Percentiles rank a stretch among this genome's conserved stretches.
Evolutionary conservation across 2,797 vertebrate genomes (phyloP).

Genomic region (Schizopygopsis pylzovi): DNA sequence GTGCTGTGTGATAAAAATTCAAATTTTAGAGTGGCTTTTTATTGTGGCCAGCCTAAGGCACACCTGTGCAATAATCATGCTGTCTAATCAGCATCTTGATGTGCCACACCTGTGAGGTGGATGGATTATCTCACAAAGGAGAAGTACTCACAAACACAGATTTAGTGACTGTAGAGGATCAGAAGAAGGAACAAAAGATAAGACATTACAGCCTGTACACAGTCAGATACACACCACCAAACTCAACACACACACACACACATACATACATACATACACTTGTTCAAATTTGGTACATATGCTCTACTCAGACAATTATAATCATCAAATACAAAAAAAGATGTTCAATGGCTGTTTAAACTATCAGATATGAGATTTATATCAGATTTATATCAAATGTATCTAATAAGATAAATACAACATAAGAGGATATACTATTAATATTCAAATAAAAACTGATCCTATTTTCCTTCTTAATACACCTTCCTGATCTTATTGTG

Average conservation of each 20-base stretch:
- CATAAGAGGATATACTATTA: not conserved
- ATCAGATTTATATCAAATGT: no score
- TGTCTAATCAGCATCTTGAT: no score
- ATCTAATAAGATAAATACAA: not conserved
- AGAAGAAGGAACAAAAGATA: conserved; percentile 6
- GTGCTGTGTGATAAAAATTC: no score
- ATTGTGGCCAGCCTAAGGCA: no score
- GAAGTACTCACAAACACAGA: no score
- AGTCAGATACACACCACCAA: conserved; percentile 3
- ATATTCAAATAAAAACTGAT: not conserved
- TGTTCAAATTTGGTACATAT: not conserved
- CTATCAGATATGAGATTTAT: no score
- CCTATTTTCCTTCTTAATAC: not conserved
- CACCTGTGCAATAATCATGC: no score
- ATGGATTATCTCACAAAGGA: no score
- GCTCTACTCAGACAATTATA: not conserved
- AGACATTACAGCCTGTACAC: not conserved
- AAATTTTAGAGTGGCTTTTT: no score
- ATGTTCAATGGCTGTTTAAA: not conserved
- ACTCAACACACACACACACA: not conserved
- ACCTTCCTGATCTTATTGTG: not conserved
- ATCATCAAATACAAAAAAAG: not conserved
- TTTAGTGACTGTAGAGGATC: not conserved
- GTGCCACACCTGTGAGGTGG: no score
- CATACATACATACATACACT: not conserved